These are phyloP conservation scores for Blennius ocellaris DNA, from an alignment of 2,113 vertebrate species.

Conservation along the genomic window DNA sequence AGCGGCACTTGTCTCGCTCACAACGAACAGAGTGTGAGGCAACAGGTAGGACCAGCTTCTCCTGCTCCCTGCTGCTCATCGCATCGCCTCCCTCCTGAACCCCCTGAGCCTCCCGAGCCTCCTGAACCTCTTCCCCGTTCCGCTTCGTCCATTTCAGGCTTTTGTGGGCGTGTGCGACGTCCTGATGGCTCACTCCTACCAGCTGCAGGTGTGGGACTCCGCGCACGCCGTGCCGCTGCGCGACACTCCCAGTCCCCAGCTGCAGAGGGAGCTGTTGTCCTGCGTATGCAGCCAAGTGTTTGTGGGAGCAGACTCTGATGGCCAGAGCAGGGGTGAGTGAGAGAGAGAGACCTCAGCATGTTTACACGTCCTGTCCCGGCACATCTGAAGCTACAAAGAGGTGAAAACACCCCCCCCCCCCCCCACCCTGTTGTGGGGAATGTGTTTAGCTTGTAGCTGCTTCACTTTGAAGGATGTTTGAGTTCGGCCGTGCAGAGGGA, in stretches of 20 bases:
- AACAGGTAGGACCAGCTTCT: slow-evolving; percentile 81
- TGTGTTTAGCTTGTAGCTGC: not conserved
- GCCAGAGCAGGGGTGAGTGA: slow-evolving; percentile 80
- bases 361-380: not conserved
- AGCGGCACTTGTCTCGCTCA: slow-evolving; percentile 84
- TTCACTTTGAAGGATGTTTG: not conserved
- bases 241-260: slow-evolving; percentile 83
- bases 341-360: slow-evolving; percentile 61
- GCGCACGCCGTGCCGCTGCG: slow-evolving; percentile 67
- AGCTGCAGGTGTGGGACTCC: slow-evolving; percentile 81
- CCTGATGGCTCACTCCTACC: slow-evolving; percentile 87
- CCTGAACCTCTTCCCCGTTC: not conserved
- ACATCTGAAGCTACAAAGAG: not conserved
- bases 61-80: not conserved
- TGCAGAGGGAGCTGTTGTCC: slow-evolving; percentile 87
- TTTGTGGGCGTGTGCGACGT: slow-evolving; percentile 90
- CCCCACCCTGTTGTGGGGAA: not conserved
- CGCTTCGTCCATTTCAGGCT: slow-evolving; percentile 72
- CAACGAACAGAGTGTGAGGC: slow-evolving; percentile 77
- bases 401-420: not conserved
- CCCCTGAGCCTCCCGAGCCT: fast-evolving
- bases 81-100: too few species aligned
- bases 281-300: slow-evolving; percentile 87
- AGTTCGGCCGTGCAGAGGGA: not conserved
- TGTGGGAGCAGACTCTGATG: slow-evolving; percentile 69